Evolutionary conservation across 2,888 invertebrate genomes (phyloP).

Genomic region (Eupithecia inturbata): DNA sequence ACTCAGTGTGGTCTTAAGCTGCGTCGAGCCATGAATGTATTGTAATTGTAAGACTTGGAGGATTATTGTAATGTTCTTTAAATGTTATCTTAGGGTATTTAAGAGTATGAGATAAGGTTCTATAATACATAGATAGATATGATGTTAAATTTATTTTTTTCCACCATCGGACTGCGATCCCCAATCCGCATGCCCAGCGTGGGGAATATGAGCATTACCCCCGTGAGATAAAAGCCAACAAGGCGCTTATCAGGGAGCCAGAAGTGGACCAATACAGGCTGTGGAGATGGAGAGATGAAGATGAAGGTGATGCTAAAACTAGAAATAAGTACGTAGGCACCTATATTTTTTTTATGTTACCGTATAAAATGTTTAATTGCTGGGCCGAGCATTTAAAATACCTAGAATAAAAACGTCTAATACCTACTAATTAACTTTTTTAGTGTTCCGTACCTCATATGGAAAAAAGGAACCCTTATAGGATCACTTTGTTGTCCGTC

Average conservation of each 20-base stretch:
- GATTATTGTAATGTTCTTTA: slow-evolving; percentile 36
- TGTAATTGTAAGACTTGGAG: neutral
- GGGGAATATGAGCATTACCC: no score
- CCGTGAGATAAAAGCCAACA: no score
- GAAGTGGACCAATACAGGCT: no score
- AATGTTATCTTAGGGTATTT: slow-evolving; percentile 35
- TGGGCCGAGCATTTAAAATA: neutral
- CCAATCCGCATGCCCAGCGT: no score
- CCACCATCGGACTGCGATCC: no score
- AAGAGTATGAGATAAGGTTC: slow-evolving; percentile 5
- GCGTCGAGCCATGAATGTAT: slow-evolving; percentile 13
- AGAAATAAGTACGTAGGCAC: neutral
- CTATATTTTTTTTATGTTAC: neutral
- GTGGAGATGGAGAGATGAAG: no score
- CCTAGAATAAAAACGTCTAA: neutral
- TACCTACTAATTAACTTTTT: neutral
- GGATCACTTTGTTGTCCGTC: no score
- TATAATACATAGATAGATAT: no score
- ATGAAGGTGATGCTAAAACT: slow-evolving; percentile 5
- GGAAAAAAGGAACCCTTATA: no score
- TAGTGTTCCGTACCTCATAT: no score
- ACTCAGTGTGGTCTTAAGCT: slow-evolving; percentile 32
- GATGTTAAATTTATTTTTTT: no score
- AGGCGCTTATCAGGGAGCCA: no score
- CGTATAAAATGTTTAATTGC: neutral